Percentiles rank a stretch among this genome's conserved stretches.
phyloP scores from a whole-genome alignment of 1,140 invertebrate species.

The Babylonia areolata region DNA sequence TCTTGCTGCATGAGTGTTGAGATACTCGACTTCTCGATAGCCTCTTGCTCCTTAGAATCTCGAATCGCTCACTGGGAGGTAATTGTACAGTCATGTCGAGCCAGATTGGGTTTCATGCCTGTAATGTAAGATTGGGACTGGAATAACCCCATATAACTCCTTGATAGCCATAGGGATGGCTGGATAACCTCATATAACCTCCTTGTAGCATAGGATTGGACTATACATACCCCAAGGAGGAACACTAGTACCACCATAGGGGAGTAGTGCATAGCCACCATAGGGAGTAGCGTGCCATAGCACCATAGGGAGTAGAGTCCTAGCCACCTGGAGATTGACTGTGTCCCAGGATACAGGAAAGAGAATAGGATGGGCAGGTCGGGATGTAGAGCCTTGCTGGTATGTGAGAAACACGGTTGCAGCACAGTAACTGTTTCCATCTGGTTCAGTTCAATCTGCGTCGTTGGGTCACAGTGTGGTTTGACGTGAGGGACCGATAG shows the following conservation, averaged over 20 bases:
- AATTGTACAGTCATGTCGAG: neutral
- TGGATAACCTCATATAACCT: neutral
- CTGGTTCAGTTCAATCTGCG: neutral
- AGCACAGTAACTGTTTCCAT: slow-evolving; percentile 1
- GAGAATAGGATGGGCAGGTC: neutral
- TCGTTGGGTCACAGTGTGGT: neutral
- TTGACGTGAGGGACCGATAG: neutral
- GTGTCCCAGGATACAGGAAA: neutral
- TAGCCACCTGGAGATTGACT: neutral
- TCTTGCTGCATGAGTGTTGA: neutral
- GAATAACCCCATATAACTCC: neutral
- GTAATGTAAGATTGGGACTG: neutral
- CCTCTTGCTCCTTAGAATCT: neutral
- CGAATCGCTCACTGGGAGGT: neutral
- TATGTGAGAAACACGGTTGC: neutral
- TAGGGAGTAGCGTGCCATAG: neutral
- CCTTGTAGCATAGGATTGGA: neutral
- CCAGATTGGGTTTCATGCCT: neutral
- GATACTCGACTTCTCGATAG: neutral
- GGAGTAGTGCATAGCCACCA: neutral
- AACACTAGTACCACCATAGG: neutral
- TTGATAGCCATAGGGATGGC: neutral
- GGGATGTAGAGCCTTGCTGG: neutral
- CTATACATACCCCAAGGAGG: too few relatives aligned
- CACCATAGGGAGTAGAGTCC: neutral